A percentile compares a stretch with the other conserved stretches of the same genome.
Evolutionary conservation across 1,140 invertebrate species (phyloP).

Genomic region (Drosophila burlai): DNA sequence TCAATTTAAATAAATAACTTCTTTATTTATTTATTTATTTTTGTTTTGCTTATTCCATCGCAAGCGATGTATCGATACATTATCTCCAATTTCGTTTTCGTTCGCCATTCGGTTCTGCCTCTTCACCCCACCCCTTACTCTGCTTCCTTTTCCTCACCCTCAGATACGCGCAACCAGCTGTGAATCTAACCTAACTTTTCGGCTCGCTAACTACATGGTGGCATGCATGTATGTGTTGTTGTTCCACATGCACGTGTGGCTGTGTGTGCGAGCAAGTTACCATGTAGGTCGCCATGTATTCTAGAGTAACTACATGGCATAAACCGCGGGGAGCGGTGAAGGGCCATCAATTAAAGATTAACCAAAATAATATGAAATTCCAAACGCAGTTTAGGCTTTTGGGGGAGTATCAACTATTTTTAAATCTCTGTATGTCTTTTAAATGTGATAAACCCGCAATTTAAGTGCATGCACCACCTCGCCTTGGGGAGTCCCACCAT

Average conservation of each 20-base stretch:
- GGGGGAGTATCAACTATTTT: accelerated
- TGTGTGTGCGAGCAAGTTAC: slow-evolving; percentile 18
- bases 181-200: slow-evolving; percentile 69
- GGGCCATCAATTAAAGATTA: slow-evolving; percentile 39
- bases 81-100: slow-evolving; percentile 36
- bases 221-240: slow-evolving; percentile 44
- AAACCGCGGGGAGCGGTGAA: slow-evolving; percentile 25
- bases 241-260: slow-evolving; percentile 24
- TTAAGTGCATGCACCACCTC: neutral
- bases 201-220: slow-evolving; percentile 60
- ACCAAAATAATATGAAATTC: neutral
- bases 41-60: neutral
- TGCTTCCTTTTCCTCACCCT: slow-evolving; percentile 27
- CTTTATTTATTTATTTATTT: neutral
- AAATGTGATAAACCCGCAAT: neutral
- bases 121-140: slow-evolving; percentile 17
- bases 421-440: neutral
- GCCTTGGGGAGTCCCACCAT: slow-evolving; percentile 62
- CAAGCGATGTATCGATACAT: slow-evolving; percentile 17
- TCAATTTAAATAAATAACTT: neutral
- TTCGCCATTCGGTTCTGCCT: slow-evolving; percentile 43
- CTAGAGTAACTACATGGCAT: slow-evolving; percentile 56
- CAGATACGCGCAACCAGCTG: slow-evolving; percentile 24
- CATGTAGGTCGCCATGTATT: slow-evolving; percentile 69
- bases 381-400: neutral